Conservation (phyloP, 2,113 vertebrate genomes). For the Rhea americana region DNA sequence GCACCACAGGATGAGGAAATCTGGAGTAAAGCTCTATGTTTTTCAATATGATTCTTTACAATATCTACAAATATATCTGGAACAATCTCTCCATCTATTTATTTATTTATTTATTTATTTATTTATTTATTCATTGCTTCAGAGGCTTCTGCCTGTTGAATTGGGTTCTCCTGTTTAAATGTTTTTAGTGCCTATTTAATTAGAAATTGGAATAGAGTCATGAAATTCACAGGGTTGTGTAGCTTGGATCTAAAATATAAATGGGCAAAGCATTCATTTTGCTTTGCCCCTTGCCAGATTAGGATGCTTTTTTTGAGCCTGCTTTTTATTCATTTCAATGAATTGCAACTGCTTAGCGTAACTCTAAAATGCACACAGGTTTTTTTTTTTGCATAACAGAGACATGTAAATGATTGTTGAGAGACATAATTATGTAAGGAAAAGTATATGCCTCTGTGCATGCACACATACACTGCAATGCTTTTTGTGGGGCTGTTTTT, state of each 20-base stretch:
- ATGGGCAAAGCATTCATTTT: constrained; percentile 22
- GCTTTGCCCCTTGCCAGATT: constrained; percentile 39
- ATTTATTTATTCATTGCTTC: no score
- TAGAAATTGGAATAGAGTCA: constrained; percentile 68
- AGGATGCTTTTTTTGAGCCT: constrained; percentile 41
- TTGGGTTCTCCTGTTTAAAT: constrained; percentile 53
- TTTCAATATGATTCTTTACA: background rate
- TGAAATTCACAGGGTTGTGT: constrained; percentile 56
- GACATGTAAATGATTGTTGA: constrained; percentile 57
- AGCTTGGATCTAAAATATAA: constrained; percentile 39
- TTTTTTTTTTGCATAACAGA: constrained; percentile 62
- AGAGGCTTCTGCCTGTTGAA: constrained; percentile 58
- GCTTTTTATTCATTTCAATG: constrained; percentile 66
- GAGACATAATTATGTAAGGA: constrained; percentile 38
- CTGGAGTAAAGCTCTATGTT: background rate
- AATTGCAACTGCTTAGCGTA: constrained; percentile 59
- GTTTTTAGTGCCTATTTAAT: constrained; percentile 76
- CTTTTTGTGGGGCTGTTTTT: constrained; percentile 21
- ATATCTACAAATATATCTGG: background rate
- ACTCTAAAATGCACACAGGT: constrained; percentile 14
- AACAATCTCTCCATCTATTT: constrained; percentile 4
- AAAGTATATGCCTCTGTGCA: constrained; percentile 26
- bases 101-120: constrained; percentile 32
- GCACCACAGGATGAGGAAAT: background rate
- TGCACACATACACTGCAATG: background rate